These are phyloP conservation scores for Hystrix brachyura DNA, from an alignment of 2,113 vertebrate species.

Conservation along the genomic window DNA sequence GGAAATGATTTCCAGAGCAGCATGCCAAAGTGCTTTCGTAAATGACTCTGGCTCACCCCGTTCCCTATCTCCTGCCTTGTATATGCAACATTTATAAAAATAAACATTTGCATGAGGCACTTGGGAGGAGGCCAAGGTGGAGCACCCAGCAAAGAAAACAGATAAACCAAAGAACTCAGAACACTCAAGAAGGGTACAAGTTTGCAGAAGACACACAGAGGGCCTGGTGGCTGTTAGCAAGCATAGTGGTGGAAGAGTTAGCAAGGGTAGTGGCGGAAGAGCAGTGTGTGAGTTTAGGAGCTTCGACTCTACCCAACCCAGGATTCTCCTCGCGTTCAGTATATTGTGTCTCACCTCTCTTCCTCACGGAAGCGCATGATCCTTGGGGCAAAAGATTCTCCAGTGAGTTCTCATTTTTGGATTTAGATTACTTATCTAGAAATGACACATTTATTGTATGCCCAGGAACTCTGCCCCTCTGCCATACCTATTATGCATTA, in stretches of 20 bases:
- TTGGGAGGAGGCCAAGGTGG: constrained; percentile 67
- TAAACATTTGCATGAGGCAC: constrained; percentile 83
- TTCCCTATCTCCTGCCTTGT: constrained; percentile 76
- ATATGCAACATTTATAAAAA: constrained; percentile 87
- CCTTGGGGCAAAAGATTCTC: background rate
- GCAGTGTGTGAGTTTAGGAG: background rate
- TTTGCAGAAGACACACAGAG: background rate
- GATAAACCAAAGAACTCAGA: constrained; percentile 49
- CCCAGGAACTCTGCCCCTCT: background rate
- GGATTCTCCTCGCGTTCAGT: background rate
- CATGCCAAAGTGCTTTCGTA: constrained; percentile 88
- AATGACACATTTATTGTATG: background rate
- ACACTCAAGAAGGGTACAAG: constrained; percentile 10
- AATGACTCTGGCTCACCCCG: constrained; percentile 85
- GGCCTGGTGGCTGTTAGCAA: background rate
- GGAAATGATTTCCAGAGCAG: constrained; percentile 86
- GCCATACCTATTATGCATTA: background rate
- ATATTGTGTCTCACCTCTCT: background rate
- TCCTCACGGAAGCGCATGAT: background rate
- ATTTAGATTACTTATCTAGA: background rate
- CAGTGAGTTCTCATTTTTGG: background rate
- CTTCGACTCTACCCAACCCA: background rate
- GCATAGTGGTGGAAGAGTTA: background rate
- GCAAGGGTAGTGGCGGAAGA: background rate
- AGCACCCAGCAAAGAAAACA: constrained; percentile 72